These are phyloP conservation scores for Zosterops japonicus DNA, from an alignment of 2,113 vertebrate species.

Conservation along the genomic window DNA sequence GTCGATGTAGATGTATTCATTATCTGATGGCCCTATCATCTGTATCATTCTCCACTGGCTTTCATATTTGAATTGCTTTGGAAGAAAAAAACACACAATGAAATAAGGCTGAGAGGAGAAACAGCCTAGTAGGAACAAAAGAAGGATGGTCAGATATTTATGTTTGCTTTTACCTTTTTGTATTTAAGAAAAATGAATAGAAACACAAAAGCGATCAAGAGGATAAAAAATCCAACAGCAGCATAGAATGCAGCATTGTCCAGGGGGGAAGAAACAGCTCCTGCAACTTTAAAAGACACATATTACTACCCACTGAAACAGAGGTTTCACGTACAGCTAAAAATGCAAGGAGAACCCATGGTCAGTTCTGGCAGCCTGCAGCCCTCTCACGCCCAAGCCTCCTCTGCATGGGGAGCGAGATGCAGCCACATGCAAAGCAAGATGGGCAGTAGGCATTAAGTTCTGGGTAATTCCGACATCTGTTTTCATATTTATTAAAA, in stretches of 20 bases:
- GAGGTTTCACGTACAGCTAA: background rate
- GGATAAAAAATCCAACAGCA: conserved; percentile 59
- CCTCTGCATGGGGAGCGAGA: background rate
- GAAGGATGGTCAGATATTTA: background rate
- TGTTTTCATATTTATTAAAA: background rate
- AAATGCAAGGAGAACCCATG: accelerated
- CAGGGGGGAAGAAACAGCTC: conserved; percentile 30
- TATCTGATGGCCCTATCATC: conserved; percentile 84
- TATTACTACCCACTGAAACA: background rate
- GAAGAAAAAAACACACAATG: conserved; percentile 3
- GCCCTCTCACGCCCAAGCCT: background rate
- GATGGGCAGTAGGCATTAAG: background rate
- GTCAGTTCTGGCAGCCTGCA: background rate
- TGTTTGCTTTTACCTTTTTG: conserved; percentile 75
- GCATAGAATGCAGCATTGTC: conserved; percentile 59
- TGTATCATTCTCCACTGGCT: conserved; percentile 91
- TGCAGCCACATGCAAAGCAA: background rate
- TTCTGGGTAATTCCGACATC: background rate
- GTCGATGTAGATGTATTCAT: conserved; percentile 93
- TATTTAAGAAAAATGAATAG: conserved; percentile 69
- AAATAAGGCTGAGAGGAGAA: background rate
- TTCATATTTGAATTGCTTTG: conserved; percentile 86
- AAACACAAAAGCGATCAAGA: conserved; percentile 26
- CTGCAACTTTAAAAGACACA: conserved; percentile 62
- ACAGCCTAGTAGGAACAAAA: background rate